Conservation (phyloP, 2,113 vertebrate species). For the Ardeotis arabs region DNA sequence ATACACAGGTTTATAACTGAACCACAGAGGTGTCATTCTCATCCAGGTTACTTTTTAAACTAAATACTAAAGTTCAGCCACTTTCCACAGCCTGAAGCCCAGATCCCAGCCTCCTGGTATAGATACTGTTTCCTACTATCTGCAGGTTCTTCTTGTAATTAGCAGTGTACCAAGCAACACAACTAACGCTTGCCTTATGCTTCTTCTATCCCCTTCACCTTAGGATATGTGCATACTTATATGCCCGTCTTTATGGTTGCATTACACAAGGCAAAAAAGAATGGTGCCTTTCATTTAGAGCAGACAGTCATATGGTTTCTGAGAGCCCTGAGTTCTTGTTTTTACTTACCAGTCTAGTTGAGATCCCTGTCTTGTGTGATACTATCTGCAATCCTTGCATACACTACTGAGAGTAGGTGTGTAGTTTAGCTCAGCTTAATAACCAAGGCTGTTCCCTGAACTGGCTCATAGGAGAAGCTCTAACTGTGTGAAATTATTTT, state of each 20-base stretch:
- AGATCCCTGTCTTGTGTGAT: background rate
- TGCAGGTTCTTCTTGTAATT: background rate
- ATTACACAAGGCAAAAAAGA: background rate
- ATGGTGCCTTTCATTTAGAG: background rate
- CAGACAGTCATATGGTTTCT: background rate
- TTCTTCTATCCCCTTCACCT: background rate
- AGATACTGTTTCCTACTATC: background rate
- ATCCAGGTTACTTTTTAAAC: background rate
- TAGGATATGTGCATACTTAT: fast-evolving
- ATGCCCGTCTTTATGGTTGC: background rate
- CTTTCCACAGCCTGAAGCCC: background rate
- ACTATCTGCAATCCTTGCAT: background rate
- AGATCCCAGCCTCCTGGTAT: background rate
- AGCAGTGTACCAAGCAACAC: background rate
- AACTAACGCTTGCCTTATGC: background rate
- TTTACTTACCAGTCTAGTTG: background rate
- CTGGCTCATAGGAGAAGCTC: background rate
- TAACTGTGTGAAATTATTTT: background rate
- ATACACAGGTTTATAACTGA: background rate
- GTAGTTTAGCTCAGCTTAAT: background rate
- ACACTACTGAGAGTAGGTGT: background rate
- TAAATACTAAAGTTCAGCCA: background rate
- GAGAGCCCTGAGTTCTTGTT: background rate
- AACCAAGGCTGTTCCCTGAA: background rate
- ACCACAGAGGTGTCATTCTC: background rate